These are phyloP conservation scores for Agrochola litura DNA, from an alignment of 2,888 invertebrate genomes.

Conservation along the genomic window DNA sequence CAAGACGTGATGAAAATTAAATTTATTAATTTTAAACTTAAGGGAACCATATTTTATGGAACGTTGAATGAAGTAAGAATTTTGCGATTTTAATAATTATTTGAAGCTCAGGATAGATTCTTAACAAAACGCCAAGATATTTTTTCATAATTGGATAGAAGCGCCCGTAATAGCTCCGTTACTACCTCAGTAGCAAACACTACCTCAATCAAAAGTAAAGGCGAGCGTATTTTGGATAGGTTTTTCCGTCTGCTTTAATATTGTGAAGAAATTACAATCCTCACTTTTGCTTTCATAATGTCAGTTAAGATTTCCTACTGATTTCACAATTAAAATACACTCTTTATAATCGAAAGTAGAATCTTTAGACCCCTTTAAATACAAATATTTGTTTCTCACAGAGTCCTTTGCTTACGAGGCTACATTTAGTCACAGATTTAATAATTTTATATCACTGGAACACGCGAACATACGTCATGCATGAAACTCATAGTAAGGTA, in stretches of 20 bases:
- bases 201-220: background rate
- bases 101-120: background rate
- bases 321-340: background rate
- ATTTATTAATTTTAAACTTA: slow-evolving; percentile 39
- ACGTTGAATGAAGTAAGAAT: slow-evolving; percentile 20
- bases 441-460: background rate
- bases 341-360: background rate
- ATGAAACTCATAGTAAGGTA: background rate
- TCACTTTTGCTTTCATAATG: background rate
- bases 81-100: background rate
- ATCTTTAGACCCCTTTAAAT: background rate
- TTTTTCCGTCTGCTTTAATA: background rate
- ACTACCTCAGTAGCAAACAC: background rate
- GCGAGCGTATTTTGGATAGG: background rate
- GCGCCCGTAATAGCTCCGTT: background rate
- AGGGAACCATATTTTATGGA: slow-evolving; percentile 29
- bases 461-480: background rate
- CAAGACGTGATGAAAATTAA: slow-evolving; percentile 59
- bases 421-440: background rate
- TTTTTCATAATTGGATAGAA: slow-evolving; percentile 9
- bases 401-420: background rate
- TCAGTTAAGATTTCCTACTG: background rate
- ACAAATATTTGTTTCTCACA: background rate
- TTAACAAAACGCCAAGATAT: slow-evolving; percentile 1
- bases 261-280: background rate